phyloP scores from a whole-genome alignment of 1,140 invertebrate genomes.

The Plutomurus gul region DNA sequence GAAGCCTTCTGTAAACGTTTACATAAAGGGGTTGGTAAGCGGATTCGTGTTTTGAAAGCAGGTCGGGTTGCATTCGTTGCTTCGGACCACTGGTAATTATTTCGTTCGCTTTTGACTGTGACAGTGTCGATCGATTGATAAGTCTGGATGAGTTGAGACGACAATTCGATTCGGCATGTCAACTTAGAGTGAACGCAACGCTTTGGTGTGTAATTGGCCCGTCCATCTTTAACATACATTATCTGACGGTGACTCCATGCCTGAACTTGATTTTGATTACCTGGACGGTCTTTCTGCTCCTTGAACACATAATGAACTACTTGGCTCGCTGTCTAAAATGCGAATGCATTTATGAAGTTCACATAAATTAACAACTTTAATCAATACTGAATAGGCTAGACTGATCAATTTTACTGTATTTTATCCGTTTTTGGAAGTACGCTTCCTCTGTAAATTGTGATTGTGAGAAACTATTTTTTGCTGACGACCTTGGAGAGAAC shows the following conservation, averaged over 20 bases:
- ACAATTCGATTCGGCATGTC: slow-evolving; percentile 28
- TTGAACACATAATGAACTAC: no score
- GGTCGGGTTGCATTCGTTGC: neutral
- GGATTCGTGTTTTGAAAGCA: no score
- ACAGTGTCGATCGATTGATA: slow-evolving; percentile 7
- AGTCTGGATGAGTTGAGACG: neutral
- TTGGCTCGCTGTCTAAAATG: no score
- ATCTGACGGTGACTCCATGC: neutral
- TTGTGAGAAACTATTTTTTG: no score
- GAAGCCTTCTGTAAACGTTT: no score
- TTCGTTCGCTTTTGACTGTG: slow-evolving; percentile 7
- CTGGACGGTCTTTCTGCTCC: no score
- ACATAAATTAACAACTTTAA: no score
- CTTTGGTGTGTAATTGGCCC: slow-evolving; percentile 6
- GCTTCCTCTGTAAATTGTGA: neutral
- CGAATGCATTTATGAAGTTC: no score
- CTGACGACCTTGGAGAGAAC: no score
- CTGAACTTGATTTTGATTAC: no score
- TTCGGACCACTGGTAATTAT: neutral
- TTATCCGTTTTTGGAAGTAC: neutral
- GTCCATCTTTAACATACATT: slow-evolving; percentile 9
- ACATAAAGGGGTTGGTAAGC: no score
- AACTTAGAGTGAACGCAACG: slow-evolving; percentile 4
- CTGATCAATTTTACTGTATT: neutral
- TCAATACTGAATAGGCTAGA: no score